Evolutionary conservation across 2,113 vertebrate species (phyloP), one percentile per base, ranked within the genome.

Genomic region (Oncorhynchus nerka): DNA sequence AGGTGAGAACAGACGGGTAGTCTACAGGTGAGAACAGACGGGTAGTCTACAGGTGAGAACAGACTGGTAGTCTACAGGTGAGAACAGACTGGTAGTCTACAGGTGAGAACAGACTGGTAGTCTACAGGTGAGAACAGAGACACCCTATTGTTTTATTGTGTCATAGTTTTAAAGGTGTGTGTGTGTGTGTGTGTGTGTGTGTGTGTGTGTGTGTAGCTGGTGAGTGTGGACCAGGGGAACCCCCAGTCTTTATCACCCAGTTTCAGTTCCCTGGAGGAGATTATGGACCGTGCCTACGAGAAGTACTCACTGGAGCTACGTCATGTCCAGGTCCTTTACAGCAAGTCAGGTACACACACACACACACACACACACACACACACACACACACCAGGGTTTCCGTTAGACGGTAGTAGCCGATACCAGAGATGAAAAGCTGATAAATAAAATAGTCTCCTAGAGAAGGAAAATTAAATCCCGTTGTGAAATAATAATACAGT

Each of bases 231-330:
- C 79, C 95, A 96, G 90, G 83, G 81, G 4, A 80, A 80, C 30
- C 64, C 79, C 16, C 89, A 85, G 28, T 89, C 90, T 45, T 75
- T 91, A 2, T 89, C 90, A 0, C 69, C 87, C 9, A 92, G 82
- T 77, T 93, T 91, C 83, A 95, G 95, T 1, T 98, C 97, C 24
- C 88, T 99, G 76, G 97, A 99, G 84, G 97, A 98, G 83, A 96
- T 99, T 75, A 97, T 99, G 95, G 96, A 99, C 80, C 95, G 98
- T 78, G 98, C 97, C 20, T 99, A 99, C 70, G 97, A 99, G 84
- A 95, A 93, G 77, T 99, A 96, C 87, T 92, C 92, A 55, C 88
- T 99, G 69, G 91, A 96, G 89, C 95, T 99, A 59, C 93, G 95
- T 80, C 94, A 92, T 26, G 95, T 99, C 1, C 98, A 99, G 24